phyloP scores from a whole-genome alignment of 2,797 vertebrate genomes.

The Eutrigla gurnardus region DNA sequence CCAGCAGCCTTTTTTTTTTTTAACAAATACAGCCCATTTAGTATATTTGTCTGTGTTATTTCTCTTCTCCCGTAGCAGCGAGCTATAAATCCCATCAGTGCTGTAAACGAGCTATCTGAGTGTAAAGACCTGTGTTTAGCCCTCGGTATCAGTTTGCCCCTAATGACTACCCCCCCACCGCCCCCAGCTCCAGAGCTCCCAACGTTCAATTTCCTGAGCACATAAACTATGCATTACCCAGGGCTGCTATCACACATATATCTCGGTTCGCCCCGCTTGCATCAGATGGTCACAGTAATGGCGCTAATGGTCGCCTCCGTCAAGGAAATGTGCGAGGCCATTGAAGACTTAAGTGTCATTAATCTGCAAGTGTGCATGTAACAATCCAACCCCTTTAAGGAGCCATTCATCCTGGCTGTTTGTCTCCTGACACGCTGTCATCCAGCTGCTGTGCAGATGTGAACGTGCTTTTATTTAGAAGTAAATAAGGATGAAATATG shows the following conservation, averaged over 20 bases:
- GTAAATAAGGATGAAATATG: background rate
- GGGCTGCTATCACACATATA: conserved; percentile 61
- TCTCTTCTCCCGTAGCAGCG: conserved; percentile 32
- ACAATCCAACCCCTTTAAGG: conserved; percentile 34
- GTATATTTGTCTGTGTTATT: conserved; percentile 43
- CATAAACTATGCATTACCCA: conserved; percentile 66
- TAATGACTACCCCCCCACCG: conserved; percentile 62
- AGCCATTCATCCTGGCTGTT: conserved; percentile 18
- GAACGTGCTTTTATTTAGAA: conserved; percentile 4
- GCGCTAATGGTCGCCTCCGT: conserved; percentile 56
- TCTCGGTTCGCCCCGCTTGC: conserved; percentile 52
- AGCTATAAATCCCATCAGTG: conserved; percentile 65
- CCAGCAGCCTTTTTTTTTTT: conserved; percentile 15
- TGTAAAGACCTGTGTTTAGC: conserved; percentile 71
- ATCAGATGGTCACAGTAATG: conserved; percentile 61
- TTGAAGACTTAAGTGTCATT: conserved; percentile 35
- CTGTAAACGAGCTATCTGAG: conserved; percentile 62
- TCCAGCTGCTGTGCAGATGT: conserved; percentile 13
- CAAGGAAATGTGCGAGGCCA: conserved; percentile 63
- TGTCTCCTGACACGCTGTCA: conserved; percentile 16
- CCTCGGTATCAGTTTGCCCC: conserved; percentile 63
- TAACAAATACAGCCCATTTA: conserved; percentile 44
- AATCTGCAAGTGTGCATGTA: conserved; percentile 42
- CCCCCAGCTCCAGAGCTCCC: conserved; percentile 34
- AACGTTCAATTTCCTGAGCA: conserved; percentile 65